phyloP scores from a whole-genome alignment of 2,113 vertebrate genomes.

The Oenanthe melanoleuca region DNA sequence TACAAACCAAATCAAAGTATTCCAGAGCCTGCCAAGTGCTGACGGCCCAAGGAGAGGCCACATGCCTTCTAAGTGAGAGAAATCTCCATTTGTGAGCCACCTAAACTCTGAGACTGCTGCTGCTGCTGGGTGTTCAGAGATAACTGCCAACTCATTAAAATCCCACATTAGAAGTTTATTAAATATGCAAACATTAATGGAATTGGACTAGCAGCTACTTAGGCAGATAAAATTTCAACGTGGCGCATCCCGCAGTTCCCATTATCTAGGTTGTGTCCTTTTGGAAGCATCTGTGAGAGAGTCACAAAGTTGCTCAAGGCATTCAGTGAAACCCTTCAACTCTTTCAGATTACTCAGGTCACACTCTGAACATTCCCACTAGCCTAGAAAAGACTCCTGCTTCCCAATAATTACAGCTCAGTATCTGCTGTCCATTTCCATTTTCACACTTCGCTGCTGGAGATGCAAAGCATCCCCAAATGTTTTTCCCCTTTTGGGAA shows the following conservation, averaged over 20 bases:
- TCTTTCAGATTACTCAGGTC: neutral
- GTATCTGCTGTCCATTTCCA: neutral
- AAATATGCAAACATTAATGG: conserved; percentile 56
- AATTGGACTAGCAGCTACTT: conserved; percentile 21
- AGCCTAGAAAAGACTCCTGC: neutral
- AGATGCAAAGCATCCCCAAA: neutral
- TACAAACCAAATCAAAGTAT: neutral
- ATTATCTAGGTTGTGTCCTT: neutral
- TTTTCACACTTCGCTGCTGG: neutral
- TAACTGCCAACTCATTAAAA: conserved; percentile 55
- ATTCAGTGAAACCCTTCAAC: neutral
- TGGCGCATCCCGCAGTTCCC: neutral
- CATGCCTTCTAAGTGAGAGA: neutral
- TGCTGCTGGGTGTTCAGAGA: conserved; percentile 37
- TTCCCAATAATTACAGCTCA: neutral
- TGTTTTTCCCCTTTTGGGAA: neutral
- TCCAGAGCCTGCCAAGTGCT: neutral
- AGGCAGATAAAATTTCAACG: conserved; percentile 3
- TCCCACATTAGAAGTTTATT: conserved; percentile 25
- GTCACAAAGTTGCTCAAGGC: neutral
- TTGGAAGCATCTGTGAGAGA: neutral
- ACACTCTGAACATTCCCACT: neutral
- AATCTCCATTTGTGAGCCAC: neutral
- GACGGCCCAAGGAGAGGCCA: neutral
- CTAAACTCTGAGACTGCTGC: neutral